Evolutionary conservation across 2,888 invertebrate genomes (phyloP).

Genomic region (Lumbricus terrestris): DNA sequence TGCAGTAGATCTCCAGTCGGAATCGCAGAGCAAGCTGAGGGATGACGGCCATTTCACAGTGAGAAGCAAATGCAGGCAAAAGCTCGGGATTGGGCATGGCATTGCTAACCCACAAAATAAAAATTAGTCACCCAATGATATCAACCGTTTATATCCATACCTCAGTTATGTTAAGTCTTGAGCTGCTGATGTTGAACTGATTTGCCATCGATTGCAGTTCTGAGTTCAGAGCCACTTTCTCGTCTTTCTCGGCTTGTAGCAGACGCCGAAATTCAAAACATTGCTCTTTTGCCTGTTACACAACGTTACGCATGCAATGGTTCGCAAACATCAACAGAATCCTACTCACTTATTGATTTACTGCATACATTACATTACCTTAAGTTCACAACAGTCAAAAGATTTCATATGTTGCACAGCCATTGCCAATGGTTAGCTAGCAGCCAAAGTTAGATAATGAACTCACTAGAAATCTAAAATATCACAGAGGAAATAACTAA

Average conservation of each 20-base stretch:
- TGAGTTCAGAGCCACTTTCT: not conserved
- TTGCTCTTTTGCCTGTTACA: constrained; percentile 5
- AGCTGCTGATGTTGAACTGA: not conserved
- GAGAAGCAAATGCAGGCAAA: too few species aligned
- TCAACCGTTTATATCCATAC: not conserved
- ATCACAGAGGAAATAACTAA: too few species aligned
- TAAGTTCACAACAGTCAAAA: not conserved
- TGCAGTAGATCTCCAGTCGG: too few species aligned
- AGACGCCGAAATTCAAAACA: constrained; percentile 5
- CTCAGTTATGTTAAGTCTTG: not conserved
- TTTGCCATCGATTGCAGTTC: not conserved
- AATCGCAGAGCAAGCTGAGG: too few species aligned
- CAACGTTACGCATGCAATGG: not conserved
- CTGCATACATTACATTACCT: too few species aligned
- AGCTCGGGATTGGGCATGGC: too few species aligned
- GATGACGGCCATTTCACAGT: too few species aligned
- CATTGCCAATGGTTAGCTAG: not conserved
- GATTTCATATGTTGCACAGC: not conserved
- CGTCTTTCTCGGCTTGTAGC: not conserved
- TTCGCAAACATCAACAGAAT: not conserved
- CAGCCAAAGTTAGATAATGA: too few species aligned
- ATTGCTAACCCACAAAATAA: too few species aligned
- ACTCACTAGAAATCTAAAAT: too few species aligned
- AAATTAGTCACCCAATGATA: too few species aligned
- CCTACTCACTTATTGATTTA: not conserved